Conservation (phyloP, 2,888 invertebrate genomes). For the Oithona nana region DNA sequence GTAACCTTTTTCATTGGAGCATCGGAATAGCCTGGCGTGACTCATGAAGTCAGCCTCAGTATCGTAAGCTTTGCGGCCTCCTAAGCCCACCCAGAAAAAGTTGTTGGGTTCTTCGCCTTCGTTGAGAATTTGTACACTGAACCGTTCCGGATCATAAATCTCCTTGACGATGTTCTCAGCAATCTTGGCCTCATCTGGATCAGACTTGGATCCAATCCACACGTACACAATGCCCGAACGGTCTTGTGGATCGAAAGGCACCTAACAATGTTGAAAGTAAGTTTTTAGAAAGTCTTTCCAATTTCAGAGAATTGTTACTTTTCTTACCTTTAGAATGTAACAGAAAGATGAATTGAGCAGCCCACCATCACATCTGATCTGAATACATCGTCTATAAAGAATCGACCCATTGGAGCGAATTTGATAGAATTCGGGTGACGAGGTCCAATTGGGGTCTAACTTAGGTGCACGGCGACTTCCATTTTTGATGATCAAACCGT, state of each 20-base stretch:
- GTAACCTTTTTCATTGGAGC: conserved; percentile 98
- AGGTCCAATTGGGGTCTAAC: conserved; percentile 13
- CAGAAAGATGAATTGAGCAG: conserved; percentile 85
- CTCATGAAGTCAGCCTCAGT: conserved; percentile 75
- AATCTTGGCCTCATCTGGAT: conserved; percentile 63
- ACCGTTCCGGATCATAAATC: conserved; percentile 47
- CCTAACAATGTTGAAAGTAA: not conserved
- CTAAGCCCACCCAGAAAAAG: conserved; percentile 93
- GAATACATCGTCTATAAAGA: conserved; percentile 74
- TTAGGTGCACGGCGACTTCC: conserved; percentile 1
- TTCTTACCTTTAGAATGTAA: conserved; percentile 20
- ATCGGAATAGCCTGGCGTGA: conserved; percentile 80
- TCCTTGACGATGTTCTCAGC: conserved; percentile 80
- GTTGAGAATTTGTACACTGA: conserved; percentile 43
- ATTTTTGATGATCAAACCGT: conserved; percentile 11
- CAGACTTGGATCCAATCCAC: conserved; percentile 74
- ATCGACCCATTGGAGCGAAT: conserved; percentile 87
- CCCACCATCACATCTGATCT: conserved; percentile 64
- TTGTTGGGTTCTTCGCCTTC: conserved; percentile 95
- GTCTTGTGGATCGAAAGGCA: conserved; percentile 66
- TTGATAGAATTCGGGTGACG: conserved; percentile 54
- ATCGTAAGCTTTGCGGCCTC: conserved; percentile 75
- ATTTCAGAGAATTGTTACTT: too few species aligned
- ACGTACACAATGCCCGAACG: conserved; percentile 78
- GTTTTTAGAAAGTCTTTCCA: too few species aligned